phyloP scores from a whole-genome alignment of 2,113 vertebrate species.

The Peucedramus taeniatus region DNA sequence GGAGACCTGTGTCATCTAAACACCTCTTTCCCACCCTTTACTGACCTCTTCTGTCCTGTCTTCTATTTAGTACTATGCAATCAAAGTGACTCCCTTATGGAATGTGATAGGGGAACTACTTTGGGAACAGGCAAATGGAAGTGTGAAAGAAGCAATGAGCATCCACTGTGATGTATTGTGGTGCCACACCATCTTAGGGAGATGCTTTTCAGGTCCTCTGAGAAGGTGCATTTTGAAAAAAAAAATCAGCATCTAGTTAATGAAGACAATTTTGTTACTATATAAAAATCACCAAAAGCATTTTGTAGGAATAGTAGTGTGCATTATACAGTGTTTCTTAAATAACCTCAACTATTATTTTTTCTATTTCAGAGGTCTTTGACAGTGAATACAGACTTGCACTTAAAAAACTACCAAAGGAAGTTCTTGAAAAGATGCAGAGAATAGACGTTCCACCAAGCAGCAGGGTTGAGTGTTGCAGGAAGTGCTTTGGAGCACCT shows the following conservation, averaged over 20 bases:
- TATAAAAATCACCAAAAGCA: not conserved
- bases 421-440: conserved; percentile 82
- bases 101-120: not conserved
- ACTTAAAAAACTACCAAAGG: conserved; percentile 78
- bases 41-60: not conserved
- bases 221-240: not conserved
- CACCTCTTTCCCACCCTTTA: not conserved
- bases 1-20: not conserved
- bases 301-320: not conserved
- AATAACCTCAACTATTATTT: not conserved
- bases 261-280: not conserved
- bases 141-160: not conserved
- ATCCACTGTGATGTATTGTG: not conserved
- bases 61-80: not conserved
- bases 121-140: not conserved
- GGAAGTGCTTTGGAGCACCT: conserved; percentile 88
- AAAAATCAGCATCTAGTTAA: not conserved
- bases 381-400: conserved; percentile 89
- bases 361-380: conserved; percentile 86
- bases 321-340: not conserved
- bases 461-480: conserved; percentile 83
- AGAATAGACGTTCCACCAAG: conserved; percentile 84
- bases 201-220: not conserved
- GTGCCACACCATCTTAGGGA: not conserved
- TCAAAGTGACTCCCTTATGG: not conserved